Evolutionary conservation across 1,140 invertebrate species (phyloP).

Genomic region (Sminthurinus signatus): DNA sequence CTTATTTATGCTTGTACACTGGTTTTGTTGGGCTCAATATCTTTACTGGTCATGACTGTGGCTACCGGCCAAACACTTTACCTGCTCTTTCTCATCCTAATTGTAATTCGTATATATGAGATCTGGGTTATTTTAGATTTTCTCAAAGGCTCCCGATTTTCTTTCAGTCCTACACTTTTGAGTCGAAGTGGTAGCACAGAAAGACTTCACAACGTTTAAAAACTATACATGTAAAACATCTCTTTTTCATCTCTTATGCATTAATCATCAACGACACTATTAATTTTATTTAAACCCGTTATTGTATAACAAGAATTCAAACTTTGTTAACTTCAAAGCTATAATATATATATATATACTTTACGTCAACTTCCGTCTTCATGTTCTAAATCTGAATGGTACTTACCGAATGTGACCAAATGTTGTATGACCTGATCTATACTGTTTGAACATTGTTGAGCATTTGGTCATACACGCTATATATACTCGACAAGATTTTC

Average conservation of each 20-base stretch:
- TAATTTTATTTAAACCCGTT: not conserved
- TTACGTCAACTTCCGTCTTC: not conserved
- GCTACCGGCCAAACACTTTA: conserved; percentile 23
- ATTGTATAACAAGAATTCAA: not conserved
- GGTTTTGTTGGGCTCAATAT: conserved; percentile 29
- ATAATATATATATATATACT: not conserved
- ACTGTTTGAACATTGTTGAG: no score
- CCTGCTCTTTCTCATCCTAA: conserved; percentile 22
- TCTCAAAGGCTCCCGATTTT: conserved; percentile 27
- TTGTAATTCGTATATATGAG: conserved; percentile 36
- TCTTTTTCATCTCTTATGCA: not conserved
- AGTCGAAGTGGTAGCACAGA: conserved; percentile 27
- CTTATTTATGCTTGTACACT: conserved; percentile 33
- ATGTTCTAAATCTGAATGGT: no score
- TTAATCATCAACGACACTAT: not conserved
- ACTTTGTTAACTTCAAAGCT: not conserved
- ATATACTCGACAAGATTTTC: no score
- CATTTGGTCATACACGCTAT: no score
- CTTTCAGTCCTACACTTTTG: conserved; percentile 16
- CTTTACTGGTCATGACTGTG: conserved; percentile 28
- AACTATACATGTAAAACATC: not conserved
- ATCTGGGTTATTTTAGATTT: conserved; percentile 41
- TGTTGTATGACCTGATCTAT: no score
- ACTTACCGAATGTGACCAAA: no score
- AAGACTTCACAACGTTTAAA: conserved; percentile 36